A percentile compares a stretch with the other conserved stretches of the same genome.
Evolutionary conservation across 2,888 invertebrate species (phyloP).

Genomic region (Habroteleia sp.): DNA sequence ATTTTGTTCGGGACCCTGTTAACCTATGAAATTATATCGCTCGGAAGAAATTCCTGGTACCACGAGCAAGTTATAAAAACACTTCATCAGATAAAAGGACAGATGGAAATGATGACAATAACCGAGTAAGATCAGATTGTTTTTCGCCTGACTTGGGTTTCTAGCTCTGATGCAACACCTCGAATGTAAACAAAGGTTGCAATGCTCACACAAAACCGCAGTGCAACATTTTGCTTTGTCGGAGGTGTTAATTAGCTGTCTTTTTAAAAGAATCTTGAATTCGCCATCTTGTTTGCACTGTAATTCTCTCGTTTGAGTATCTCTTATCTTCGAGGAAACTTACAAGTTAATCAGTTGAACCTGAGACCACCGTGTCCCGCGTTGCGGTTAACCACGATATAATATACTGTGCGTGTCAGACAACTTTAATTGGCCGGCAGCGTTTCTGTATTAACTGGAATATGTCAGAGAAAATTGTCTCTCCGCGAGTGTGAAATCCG

Average conservation of each 20-base stretch:
- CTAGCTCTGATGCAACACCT: constrained; percentile 18
- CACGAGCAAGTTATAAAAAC: constrained; percentile 33
- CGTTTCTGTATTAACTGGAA: constrained; percentile 44
- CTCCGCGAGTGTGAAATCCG: constrained; percentile 22
- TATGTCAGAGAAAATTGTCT: constrained; percentile 41
- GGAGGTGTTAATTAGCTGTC: constrained; percentile 37
- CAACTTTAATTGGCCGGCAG: constrained; percentile 41
- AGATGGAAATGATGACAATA: constrained; percentile 42
- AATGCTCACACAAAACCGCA: background rate
- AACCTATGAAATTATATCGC: constrained; percentile 21
- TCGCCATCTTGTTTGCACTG: constrained; percentile 19
- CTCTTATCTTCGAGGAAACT: constrained; percentile 15
- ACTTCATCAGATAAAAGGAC: constrained; percentile 39
- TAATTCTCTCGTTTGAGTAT: background rate
- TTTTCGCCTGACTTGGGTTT: constrained; percentile 13
- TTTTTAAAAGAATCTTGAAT: background rate
- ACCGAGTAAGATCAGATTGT: constrained; percentile 14
- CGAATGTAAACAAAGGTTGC: constrained; percentile 18
- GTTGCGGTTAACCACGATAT: constrained; percentile 47
- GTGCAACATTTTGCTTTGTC: background rate
- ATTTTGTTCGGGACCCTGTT: constrained; percentile 54
- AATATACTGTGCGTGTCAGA: constrained; percentile 36
- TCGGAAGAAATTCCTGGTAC: constrained; percentile 9
- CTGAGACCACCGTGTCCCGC: constrained; percentile 2
- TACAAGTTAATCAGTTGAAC: constrained; percentile 54